These are phyloP conservation scores for Tetheella fluctuosa DNA, from an alignment of 2,888 invertebrate species.

Conservation along the genomic window DNA sequence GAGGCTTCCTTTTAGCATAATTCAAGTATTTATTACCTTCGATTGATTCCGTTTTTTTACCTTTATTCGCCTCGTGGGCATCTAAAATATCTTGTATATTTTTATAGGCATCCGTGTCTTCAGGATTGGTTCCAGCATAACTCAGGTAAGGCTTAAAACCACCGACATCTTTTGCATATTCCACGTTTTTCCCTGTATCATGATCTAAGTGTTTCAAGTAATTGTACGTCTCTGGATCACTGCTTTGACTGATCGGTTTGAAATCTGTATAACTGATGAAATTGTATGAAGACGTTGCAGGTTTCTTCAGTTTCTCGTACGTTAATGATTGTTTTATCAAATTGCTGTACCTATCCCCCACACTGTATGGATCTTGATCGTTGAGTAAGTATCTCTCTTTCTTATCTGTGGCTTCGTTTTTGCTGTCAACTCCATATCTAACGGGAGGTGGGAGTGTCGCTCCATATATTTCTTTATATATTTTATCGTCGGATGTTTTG, in stretches of 20 bases:
- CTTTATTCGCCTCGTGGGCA: constrained; percentile 67
- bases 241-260: constrained; percentile 63
- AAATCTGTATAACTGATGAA: constrained; percentile 62
- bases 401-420: constrained; percentile 57
- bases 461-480: constrained; percentile 70
- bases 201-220: constrained; percentile 68
- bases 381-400: constrained; percentile 50
- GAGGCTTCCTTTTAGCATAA: constrained; percentile 44
- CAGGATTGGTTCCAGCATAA: constrained; percentile 38
- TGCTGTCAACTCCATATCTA: constrained; percentile 36
- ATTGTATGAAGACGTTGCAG: constrained; percentile 48
- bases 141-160: constrained; percentile 52
- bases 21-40: not conserved
- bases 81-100: constrained; percentile 72
- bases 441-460: constrained; percentile 54
- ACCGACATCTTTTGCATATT: constrained; percentile 37
- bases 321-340: constrained; percentile 39
- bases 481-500: constrained; percentile 71
- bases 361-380: constrained; percentile 37
- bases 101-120: constrained; percentile 58
- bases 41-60: not conserved
- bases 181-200: constrained; percentile 48
- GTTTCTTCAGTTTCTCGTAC: constrained; percentile 35
- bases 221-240: constrained; percentile 68
- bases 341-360: constrained; percentile 50